Evolutionary conservation across 1,140 invertebrate genomes (phyloP), one percentile per base, ranked within the genome.

Genomic region (Zaprionus capensis): DNA sequence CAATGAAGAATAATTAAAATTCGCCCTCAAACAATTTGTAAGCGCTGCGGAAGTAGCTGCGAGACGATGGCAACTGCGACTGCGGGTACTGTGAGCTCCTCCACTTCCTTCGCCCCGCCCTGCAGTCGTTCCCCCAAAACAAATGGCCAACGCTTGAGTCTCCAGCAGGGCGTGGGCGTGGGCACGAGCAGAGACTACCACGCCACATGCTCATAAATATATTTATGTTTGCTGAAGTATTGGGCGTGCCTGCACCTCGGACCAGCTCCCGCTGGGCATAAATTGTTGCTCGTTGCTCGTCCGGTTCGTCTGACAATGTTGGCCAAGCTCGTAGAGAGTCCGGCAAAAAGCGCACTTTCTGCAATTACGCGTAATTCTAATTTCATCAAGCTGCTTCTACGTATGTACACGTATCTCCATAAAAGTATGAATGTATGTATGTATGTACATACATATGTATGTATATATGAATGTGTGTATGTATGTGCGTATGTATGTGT

Each of bases 1-100:
- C 86, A 91, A 91, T 90, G 82, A 91, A 73, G 82, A 91, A 82
- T 91, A 90, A 90, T 90, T 90, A 90, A 90, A 90, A 90, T 90
- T 91, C 72, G 81, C 82, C 82, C 86, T 78, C 86, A 82, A 82
- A 82, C 86, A 91, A 90, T 90, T 90, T 90, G 86, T 82, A 77
- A 80, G 82, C 87, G 72, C 36, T 65, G 73, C 81, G 85, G 73
- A 84, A 81, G 81, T 73, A 70, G 62, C 70, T 64, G 66, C 46
- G 51, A 51, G 70, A 66, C 71, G 62, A 76, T 58, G 53, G 65
- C 44, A 56, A 53, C 58, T 22, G 46, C 59, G 57, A 64, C 56
- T 51, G 55, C 55, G 20, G 9, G 15, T 49, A 20, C 44, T 20
- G 11, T 9, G 44, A 49, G 44, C 44, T 4, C 2, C 44, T 49